These are phyloP conservation scores for Emydoidea blandingii DNA, from an alignment of 2,797 vertebrate genomes.

Conservation along the genomic window DNA sequence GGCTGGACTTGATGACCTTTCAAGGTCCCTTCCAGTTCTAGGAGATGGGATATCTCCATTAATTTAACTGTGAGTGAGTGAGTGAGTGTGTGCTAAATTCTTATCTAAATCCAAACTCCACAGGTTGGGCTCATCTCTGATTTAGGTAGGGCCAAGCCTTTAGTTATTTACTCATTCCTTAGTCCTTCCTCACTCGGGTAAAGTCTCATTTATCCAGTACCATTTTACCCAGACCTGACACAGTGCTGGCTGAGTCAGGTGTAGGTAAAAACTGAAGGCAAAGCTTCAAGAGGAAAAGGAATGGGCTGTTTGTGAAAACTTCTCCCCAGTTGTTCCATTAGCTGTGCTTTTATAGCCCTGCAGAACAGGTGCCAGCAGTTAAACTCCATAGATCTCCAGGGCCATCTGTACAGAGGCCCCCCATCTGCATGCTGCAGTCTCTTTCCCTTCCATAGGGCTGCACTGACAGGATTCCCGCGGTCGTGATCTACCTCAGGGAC, in stretches of 20 bases:
- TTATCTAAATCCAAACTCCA: accelerated
- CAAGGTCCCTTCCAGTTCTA: no score
- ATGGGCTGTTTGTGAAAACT: accelerated
- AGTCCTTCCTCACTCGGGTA: constrained; percentile 38
- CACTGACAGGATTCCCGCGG: background rate
- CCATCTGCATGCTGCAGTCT: accelerated
- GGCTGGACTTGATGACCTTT: no score
- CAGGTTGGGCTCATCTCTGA: background rate
- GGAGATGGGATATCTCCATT: no score
- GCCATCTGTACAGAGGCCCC: accelerated
- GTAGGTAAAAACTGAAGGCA: background rate
- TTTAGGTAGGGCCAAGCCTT: background rate
- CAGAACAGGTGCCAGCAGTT: background rate
- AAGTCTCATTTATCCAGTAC: background rate
- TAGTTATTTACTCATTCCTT: constrained; percentile 33
- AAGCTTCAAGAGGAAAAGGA: background rate
- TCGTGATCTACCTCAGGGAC: background rate
- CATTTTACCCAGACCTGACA: no score
- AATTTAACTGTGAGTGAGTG: background rate
- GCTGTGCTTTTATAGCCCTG: background rate
- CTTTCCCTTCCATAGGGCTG: background rate
- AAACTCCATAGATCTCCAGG: background rate
- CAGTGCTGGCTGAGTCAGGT: no score
- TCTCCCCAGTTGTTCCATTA: accelerated
- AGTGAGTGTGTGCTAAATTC: background rate